These are phyloP conservation scores for Xenops minutus DNA, from an alignment of 2,797 vertebrate genomes.

Conservation along the genomic window DNA sequence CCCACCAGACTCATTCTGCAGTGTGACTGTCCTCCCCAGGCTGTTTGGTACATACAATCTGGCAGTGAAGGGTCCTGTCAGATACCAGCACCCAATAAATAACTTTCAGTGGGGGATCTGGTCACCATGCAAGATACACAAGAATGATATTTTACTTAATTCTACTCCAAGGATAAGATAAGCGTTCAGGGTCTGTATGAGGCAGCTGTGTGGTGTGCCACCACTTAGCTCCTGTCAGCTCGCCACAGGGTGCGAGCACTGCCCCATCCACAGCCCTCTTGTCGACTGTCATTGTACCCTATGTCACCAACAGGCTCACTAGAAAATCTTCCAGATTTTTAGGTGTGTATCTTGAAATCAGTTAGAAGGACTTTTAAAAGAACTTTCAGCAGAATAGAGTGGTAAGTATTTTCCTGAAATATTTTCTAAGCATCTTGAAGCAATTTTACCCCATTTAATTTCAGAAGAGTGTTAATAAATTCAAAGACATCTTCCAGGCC, in stretches of 20 bases:
- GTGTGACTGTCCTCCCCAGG: not conserved
- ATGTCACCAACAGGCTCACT: fast-evolving
- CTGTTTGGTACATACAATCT: fast-evolving
- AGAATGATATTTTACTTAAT: not conserved
- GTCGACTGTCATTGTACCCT: not conserved
- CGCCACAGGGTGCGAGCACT: not conserved
- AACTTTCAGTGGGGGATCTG: not conserved
- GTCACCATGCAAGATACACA: not conserved
- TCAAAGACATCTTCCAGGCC: not conserved
- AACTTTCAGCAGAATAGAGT: not conserved
- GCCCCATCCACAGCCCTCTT: fast-evolving
- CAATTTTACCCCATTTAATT: not conserved
- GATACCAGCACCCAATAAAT: not conserved
- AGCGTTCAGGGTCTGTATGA: not conserved
- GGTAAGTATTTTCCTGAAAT: not conserved
- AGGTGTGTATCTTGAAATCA: not conserved
- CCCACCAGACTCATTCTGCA: not conserved
- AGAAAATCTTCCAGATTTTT: not conserved
- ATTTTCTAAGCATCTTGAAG: not conserved
- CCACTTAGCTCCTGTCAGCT: not conserved
- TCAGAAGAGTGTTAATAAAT: not conserved
- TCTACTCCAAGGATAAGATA: not conserved
- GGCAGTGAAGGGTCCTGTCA: not conserved
- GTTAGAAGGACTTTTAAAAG: not conserved
- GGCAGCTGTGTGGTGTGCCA: not conserved